phyloP scores from a whole-genome alignment of 1,140 invertebrate species.

The Xylocopa sonorina region DNA sequence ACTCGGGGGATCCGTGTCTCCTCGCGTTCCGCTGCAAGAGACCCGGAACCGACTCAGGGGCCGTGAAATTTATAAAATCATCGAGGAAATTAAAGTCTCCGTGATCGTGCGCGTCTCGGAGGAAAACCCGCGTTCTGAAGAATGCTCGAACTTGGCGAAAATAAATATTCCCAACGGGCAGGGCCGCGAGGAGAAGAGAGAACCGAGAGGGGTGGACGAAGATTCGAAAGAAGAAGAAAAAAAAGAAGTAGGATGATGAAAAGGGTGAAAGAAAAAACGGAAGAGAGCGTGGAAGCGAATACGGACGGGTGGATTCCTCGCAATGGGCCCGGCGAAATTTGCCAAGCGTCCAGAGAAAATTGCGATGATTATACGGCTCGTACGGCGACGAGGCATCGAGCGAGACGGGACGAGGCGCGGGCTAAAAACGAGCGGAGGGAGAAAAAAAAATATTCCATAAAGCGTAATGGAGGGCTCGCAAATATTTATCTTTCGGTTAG shows the following conservation, averaged over 20 bases:
- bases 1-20: not conserved
- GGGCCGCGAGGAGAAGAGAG: not conserved
- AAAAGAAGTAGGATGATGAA: not conserved
- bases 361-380: slow-evolving; percentile 43
- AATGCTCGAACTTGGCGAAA: slow-evolving; percentile 27
- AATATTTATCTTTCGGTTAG: slow-evolving; percentile 67
- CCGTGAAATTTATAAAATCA: not conserved
- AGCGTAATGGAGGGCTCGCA: slow-evolving; percentile 64
- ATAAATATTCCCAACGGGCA: slow-evolving; percentile 17
- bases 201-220: too few relatives aligned
- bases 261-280: not conserved
- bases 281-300: slow-evolving; percentile 9
- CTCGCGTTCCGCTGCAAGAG: too few relatives aligned
- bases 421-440: too few relatives aligned
- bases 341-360: slow-evolving; percentile 38
- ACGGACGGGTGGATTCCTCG: slow-evolving; percentile 18
- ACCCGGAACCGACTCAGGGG: not conserved
- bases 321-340: slow-evolving; percentile 38
- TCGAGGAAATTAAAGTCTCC: not conserved
- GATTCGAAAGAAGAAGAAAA: too few relatives aligned
- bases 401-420: not conserved
- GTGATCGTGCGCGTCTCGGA: not conserved
- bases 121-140: not conserved
- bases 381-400: not conserved
- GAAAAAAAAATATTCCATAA: slow-evolving; percentile 59